phyloP scores from a whole-genome alignment of 2,113 vertebrate genomes.

The Scomber scombrus region DNA sequence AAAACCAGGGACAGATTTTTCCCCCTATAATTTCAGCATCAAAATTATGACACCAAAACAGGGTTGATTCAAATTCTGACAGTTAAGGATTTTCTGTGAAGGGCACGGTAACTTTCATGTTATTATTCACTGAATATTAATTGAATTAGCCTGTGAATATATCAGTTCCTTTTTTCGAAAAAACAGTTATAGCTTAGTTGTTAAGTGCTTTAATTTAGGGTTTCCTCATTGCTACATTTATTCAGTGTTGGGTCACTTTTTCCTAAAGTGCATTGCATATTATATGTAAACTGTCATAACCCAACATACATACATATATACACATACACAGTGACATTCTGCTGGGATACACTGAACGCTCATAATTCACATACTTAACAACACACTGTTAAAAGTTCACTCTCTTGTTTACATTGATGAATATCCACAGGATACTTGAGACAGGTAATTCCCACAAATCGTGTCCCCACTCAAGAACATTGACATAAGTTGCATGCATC shows the following conservation, averaged over 20 bases:
- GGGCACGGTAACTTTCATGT: conserved; percentile 44
- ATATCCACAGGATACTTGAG: too few relatives aligned
- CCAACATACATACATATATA: too few relatives aligned
- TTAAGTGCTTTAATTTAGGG: neutral
- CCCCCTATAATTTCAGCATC: conserved; percentile 59
- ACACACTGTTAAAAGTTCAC: too few relatives aligned
- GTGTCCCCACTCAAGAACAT: too few relatives aligned
- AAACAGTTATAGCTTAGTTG: neutral
- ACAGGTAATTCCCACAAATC: too few relatives aligned
- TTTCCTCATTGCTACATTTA: neutral
- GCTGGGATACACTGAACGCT: too few relatives aligned
- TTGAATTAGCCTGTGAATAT: neutral
- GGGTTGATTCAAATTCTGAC: conserved; percentile 48
- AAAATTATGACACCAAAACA: conserved; percentile 22
- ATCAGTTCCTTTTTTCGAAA: neutral
- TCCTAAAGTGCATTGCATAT: too few relatives aligned
- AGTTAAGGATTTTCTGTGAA: conserved; percentile 61
- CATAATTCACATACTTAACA: too few relatives aligned
- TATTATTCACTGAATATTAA: neutral
- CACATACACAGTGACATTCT: too few relatives aligned
- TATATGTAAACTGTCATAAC: too few relatives aligned
- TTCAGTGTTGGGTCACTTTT: neutral
- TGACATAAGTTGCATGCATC: neutral
- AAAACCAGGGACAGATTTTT: conserved; percentile 12
- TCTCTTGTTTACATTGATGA: too few relatives aligned